These are phyloP conservation scores for Arvicanthis niloticus DNA, from an alignment of 2,113 vertebrate genomes.

Conservation along the genomic window DNA sequence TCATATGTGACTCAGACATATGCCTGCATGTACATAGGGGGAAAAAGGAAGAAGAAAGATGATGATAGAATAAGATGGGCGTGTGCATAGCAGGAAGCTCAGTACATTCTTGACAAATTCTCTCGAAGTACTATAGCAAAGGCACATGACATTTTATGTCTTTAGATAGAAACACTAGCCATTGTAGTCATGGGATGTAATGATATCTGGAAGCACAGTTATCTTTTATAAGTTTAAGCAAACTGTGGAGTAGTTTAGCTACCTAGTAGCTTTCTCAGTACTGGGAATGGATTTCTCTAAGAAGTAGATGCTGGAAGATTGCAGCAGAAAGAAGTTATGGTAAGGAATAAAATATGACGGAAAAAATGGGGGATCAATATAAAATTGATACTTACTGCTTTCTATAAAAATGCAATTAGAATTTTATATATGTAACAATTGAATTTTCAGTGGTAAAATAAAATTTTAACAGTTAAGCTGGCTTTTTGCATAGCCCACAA, in stretches of 20 bases:
- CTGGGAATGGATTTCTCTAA: conserved; percentile 16
- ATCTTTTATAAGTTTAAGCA: conserved; percentile 42
- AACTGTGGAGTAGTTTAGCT: not conserved
- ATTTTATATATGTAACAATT: not conserved
- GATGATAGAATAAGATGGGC: conserved; percentile 18
- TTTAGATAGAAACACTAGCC: conserved; percentile 16
- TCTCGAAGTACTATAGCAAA: conserved; percentile 43
- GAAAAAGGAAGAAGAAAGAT: not conserved
- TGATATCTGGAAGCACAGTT: conserved; percentile 5
- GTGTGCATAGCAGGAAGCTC: conserved; percentile 21
- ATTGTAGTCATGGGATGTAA: conserved; percentile 2
- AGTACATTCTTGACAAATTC: conserved; percentile 51
- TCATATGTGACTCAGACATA: conserved; percentile 27
- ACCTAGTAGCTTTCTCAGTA: not conserved
- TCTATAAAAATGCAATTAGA: not conserved
- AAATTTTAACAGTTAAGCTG: conserved; percentile 40
- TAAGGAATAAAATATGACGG: conserved; percentile 43
- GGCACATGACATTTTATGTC: not conserved
- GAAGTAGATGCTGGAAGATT: not conserved
- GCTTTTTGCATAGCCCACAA: conserved; percentile 21
- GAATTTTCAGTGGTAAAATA: conserved; percentile 21
- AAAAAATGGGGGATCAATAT: not conserved
- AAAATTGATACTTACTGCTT: conserved; percentile 10
- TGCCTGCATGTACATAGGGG: not conserved
- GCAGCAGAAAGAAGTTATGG: conserved; percentile 4